Conservation (phyloP, 1,140 invertebrate species). For the Sitodiplosis mosellana region DNA sequence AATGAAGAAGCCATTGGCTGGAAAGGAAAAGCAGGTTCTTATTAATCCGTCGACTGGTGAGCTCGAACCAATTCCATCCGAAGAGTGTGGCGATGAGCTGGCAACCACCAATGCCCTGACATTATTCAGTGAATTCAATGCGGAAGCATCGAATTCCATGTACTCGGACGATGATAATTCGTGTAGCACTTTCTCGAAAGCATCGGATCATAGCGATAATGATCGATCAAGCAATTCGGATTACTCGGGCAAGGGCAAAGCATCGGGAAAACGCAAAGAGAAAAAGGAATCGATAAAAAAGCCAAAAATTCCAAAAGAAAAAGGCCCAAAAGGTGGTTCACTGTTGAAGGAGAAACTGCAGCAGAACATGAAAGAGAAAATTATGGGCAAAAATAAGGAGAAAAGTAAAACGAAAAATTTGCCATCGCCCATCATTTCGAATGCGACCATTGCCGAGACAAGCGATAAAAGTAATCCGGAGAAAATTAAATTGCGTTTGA, state of each 20-base stretch:
- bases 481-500: conserved; percentile 66
- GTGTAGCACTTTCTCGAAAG: conserved; percentile 12
- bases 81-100: conserved; percentile 33
- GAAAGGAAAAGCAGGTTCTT: conserved; percentile 50
- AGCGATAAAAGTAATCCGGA: conserved; percentile 34
- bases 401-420: conserved; percentile 13
- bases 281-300: conserved; percentile 14
- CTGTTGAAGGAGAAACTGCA: conserved; percentile 21
- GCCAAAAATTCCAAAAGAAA: conserved; percentile 22
- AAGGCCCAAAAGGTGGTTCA: conserved; percentile 13
- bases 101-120: conserved; percentile 21
- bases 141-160: conserved; percentile 33
- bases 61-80: conserved; percentile 59
- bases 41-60: conserved; percentile 77
- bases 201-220: conserved; percentile 37
- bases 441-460: conserved; percentile 21
- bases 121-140: conserved; percentile 20
- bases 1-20: conserved; percentile 24
- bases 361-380: conserved; percentile 25
- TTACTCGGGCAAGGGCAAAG: conserved; percentile 17
- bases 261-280: conserved; percentile 29
- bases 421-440: conserved; percentile 11
- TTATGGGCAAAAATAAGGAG: conserved; percentile 23
- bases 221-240: conserved; percentile 20
- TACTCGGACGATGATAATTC: conserved; percentile 38